A percentile compares a stretch with the other conserved stretches of the same genome.
These are phyloP conservation scores for Parauchenoglanis punctatus DNA, from an alignment of 2,797 vertebrate genomes.

Conservation along the genomic window DNA sequence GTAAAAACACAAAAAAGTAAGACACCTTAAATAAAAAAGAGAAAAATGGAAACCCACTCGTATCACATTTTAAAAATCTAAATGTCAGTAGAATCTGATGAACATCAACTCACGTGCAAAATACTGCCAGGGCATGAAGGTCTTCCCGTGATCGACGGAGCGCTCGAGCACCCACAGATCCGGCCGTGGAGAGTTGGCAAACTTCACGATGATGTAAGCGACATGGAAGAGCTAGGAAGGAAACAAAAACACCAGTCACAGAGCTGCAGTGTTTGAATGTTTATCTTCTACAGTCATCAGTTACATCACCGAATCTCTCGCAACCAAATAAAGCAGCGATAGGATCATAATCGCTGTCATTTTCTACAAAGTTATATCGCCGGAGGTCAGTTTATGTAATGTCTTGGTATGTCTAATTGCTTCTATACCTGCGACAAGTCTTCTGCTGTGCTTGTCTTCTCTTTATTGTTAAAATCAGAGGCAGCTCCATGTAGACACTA, in stretches of 20 bases:
- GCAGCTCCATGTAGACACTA: background rate
- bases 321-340: background rate
- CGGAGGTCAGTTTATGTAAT: background rate
- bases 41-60: background rate
- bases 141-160: slow-evolving; percentile 86
- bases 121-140: slow-evolving; percentile 93
- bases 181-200: slow-evolving; percentile 94
- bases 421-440: background rate
- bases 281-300: slow-evolving; percentile 18
- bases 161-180: slow-evolving; percentile 96
- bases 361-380: background rate
- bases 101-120: slow-evolving; percentile 88
- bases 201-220: slow-evolving; percentile 94
- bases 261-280: background rate
- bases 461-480: background rate
- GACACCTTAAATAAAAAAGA: background rate
- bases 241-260: background rate
- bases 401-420: background rate
- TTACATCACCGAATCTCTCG: background rate
- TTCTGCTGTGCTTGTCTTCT: background rate
- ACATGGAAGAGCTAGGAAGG: slow-evolving; percentile 88
- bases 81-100: too few relatives aligned
- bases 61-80: background rate
- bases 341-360: background rate
- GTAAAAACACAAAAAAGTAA: background rate